Evolutionary conservation across 2,113 vertebrate species (phyloP).

Genomic region (Epinephelus fuscoguttatus): DNA sequence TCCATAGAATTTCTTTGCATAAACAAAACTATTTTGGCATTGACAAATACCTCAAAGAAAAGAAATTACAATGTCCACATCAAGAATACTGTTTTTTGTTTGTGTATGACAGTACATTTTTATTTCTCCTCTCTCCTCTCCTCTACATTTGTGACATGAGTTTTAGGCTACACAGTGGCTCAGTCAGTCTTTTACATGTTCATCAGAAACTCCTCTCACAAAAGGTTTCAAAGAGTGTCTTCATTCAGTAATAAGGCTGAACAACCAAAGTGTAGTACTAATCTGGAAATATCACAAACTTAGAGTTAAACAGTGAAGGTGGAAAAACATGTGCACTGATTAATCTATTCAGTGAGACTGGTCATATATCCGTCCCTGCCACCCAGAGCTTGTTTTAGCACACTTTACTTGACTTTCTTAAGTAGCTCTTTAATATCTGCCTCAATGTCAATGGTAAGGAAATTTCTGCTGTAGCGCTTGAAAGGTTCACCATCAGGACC

Average conservation of each 20-base stretch:
- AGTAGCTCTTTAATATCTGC: conserved; percentile 91
- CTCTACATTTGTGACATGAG: conserved; percentile 17
- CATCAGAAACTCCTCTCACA: conserved; percentile 78
- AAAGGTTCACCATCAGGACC: conserved; percentile 88
- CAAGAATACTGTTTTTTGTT: neutral
- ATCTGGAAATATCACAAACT: conserved; percentile 36
- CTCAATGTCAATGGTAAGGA: conserved; percentile 90
- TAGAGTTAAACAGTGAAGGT: neutral
- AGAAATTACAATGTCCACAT: too few relatives aligned
- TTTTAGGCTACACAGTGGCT: conserved; percentile 32
- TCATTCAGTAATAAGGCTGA: conserved; percentile 82
- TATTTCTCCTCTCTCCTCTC: conserved; percentile 4
- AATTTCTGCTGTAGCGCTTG: conserved; percentile 90
- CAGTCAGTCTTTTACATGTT: conserved; percentile 73
- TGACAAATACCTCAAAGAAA: neutral
- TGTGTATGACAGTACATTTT: conserved; percentile 11
- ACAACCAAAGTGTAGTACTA: conserved; percentile 45
- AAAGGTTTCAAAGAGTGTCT: conserved; percentile 72
- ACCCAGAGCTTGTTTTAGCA: neutral
- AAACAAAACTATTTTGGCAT: neutral
- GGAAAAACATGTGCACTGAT: conserved; percentile 16
- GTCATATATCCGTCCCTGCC: neutral
- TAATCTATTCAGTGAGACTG: neutral
- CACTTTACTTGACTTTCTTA: conserved; percentile 63
- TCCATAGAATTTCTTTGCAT: neutral